Evolutionary conservation across 2,888 invertebrate species (phyloP), one percentile per base, ranked within the genome.

Genomic region (Trissolcus japonicus): DNA sequence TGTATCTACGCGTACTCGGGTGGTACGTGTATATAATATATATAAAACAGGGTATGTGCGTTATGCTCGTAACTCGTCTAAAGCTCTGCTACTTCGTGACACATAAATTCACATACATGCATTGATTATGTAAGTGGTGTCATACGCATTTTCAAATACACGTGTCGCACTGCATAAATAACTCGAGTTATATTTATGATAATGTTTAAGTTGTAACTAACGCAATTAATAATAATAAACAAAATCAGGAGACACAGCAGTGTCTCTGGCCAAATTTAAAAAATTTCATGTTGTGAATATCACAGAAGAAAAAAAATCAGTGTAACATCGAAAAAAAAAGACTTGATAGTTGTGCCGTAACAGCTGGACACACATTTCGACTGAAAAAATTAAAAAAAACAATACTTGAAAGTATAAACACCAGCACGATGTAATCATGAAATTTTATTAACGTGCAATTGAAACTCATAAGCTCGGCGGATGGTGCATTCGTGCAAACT

Each of bases 81-180:
- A 67, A 68, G 68, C 61, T 68, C 63, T 63, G 56, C 67, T 59
- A 62, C 63, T 67, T 68, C 68, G 68, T 68, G 68, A 68, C 68
- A 57, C 63, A 59, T 68, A 75, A 61, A 62, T 63, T 68, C 54
- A 59, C 68, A 72, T 43, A 54, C 60, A 59, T 59, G 54, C 65
- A 67, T 63, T 68, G 67, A 75, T 67, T 75, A 68, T 75, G 74
- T 74, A 67, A 74, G 67, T 73, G 62, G 74, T 48, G 53, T 65
- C 57, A 67, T 29, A 73, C 66, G 66, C 74, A 74, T 74, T 67
- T 62, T 74, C 68, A 59, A 75, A 75, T 62, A 54, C 67, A 62
- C 57, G 57, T 63, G 62, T 67, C 40, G 53, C 9, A 17, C 19
- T 4, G 63, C 68, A 69, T 69, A 51, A 60, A 69, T 65, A 75